Base-by-base conservation (phyloP, 2,113 vertebrate species). In the Rutilus rutilus region DNA sequence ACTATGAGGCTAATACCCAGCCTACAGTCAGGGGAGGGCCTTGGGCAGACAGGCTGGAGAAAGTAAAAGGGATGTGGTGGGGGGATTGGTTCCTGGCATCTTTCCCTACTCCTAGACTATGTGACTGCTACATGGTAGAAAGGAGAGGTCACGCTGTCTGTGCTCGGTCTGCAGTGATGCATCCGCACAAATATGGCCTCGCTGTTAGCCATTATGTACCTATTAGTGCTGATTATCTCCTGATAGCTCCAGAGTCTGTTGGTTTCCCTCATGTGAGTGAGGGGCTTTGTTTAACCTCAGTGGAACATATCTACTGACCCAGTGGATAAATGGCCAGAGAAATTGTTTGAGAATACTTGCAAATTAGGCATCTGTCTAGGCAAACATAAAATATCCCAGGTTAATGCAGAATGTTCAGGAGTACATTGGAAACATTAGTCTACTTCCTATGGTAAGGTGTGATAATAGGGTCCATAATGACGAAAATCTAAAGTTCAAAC, bases 151-250 rank as follows among this genome's bases (percentile, higher is more conserved):
- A 94, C 59, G 88, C 95, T 95, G 95, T 95, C 95, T 97, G 93
- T 87, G 89, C 95, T 96, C 94, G 94, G 94, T 97, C 97, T 93
- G 88, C 88, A 86, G 92, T 96, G 96, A 97, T 97, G 93, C 94
- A 97, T 97, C 95, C 96, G 94, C 95, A 47, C 95, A 92, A 92
- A 96, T 96, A 94, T 94, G 95, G 95, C 94, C 91, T 94, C 95
- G 95, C 96, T 96, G 96, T 96, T 97, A 96, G 94, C 95, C 94
- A 97, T 98, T 97, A 98, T 97, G 96, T 97, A 97, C 96, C 96
- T 97, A 98, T 99, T 98, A 98, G 95, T 94, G 95, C 96, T 97
- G 96, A 98, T 98, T 97, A 97, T 96, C 96, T 96, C 95, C 95
- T 97, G 96, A 97, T 97, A 97, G 95, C 92, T 81, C 87, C 91